Conservation (phyloP, 2,113 vertebrate genomes). For the Dicentrarchus labrax region DNA sequence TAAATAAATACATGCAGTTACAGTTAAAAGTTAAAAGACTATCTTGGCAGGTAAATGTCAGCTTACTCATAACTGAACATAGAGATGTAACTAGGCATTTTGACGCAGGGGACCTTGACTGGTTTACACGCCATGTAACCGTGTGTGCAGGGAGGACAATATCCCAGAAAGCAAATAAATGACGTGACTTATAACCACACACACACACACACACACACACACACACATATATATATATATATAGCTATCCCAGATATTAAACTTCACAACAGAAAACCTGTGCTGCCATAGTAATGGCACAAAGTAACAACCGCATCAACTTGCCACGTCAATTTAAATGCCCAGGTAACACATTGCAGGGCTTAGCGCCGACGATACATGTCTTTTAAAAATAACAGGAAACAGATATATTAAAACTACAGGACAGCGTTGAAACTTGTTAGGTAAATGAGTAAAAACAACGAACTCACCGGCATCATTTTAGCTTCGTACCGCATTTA, state of each 20-base stretch:
- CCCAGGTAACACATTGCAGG: conserved; percentile 35
- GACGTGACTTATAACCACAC: conserved; percentile 9
- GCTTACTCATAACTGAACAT: neutral
- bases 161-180: conserved; percentile 20
- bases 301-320: conserved; percentile 24
- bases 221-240: neutral
- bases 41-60: neutral
- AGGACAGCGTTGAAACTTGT: conserved; percentile 17
- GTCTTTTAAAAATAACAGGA: neutral
- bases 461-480: conserved; percentile 95
- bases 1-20: neutral
- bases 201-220: neutral
- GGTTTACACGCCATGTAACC: neutral
- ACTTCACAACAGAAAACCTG: conserved; percentile 29
- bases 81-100: too few species aligned
- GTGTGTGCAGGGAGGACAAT: neutral
- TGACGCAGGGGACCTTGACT: conserved; percentile 5
- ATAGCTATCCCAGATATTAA: conserved; percentile 9
- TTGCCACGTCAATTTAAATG: conserved; percentile 72
- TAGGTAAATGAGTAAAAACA: conserved; percentile 13
- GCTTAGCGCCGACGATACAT: too few species aligned
- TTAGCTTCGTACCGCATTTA: conserved; percentile 93
- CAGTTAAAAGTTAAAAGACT: neutral
- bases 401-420: neutral
- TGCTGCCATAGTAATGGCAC: conserved; percentile 8